Evolutionary conservation across 2,797 vertebrate species (phyloP), one percentile per base, ranked within the genome.

Genomic region (Clamator glandarius): DNA sequence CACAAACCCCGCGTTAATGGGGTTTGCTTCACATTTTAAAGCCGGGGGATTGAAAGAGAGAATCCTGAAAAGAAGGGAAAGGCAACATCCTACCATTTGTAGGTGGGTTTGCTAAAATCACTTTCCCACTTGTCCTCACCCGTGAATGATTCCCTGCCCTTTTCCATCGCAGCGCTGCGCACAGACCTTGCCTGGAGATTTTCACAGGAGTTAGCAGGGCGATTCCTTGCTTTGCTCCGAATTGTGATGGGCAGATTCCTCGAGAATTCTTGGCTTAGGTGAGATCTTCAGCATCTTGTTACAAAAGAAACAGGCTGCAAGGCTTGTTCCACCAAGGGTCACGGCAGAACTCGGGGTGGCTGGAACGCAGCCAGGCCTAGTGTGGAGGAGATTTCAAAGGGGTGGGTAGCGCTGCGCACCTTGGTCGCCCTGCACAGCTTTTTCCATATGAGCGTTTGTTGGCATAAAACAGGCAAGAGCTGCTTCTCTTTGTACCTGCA

Each of bases 11-110:
- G 24, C 59, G 51, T 82, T 91, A 92, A 82, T 46, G 81, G 55
- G 26, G 86, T 97, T 96, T 93, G 76, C 63, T 90, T 96, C 73
- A 80, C 46, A n/a, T 89, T 89, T 93, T 70, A 92, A 94, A 96
- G 85, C 73, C 36, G 4, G 57, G 52, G 67, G 55, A 86, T 84
- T 82, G 85, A 91, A 79, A 42, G 39, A 55, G 16, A 78, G 42
- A 91, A 92, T 94, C 55, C 69, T 79, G 76, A 86, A 78, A 78
- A 92, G 84, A 92, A 50, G 25, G 25, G 41, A 74, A 81, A 75
- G 33, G 24, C 36, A 64, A 12, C 55, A 24, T 21, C 70, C 89
- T 76, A 68, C 57, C 35, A 46, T 78, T 89, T 77, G 51, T 89
- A 63, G 51, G 54, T 62, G 66, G 76, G 79, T 55, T 86, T 89